These are phyloP conservation scores for Aplysia californica DNA, from an alignment of 1,140 invertebrate species.

Conservation along the genomic window DNA sequence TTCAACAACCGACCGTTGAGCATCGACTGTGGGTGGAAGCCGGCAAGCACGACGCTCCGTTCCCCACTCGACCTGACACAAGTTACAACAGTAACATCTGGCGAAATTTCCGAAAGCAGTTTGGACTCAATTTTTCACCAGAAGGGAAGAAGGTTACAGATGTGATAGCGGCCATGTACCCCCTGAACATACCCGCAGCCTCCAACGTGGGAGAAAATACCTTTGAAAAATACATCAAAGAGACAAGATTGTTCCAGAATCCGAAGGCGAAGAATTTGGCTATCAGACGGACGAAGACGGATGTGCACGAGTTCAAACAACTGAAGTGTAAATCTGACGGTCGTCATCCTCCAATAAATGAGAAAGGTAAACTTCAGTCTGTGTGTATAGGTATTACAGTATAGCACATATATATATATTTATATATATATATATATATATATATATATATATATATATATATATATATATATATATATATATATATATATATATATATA, in stretches of 20 bases:
- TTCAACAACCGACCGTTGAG: conserved; percentile 51
- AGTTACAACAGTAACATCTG: conserved; percentile 66
- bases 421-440: too few relatives aligned
- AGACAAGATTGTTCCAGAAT: conserved; percentile 57
- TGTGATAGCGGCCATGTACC: conserved; percentile 63
- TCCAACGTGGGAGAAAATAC: conserved; percentile 61
- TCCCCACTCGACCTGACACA: conserved; percentile 51
- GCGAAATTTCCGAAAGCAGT: conserved; percentile 63
- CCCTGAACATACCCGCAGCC: conserved; percentile 63
- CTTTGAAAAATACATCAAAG: conserved; percentile 62
- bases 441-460: too few relatives aligned
- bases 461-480: too few relatives aligned
- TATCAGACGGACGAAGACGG: conserved; percentile 55
- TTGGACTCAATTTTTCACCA: conserved; percentile 55
- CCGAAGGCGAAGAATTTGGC: conserved; percentile 56
- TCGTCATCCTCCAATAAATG: conserved; percentile 65
- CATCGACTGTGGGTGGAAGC: conserved; percentile 65
- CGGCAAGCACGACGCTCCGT: conserved; percentile 59
- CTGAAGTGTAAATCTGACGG: conserved; percentile 56
- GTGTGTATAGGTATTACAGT: too few relatives aligned
- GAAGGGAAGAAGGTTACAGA: conserved; percentile 60
- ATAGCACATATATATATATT: too few relatives aligned
- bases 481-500: too few relatives aligned
- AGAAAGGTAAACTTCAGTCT: conserved; percentile 57
- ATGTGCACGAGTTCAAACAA: conserved; percentile 55